Evolutionary conservation across 2,797 vertebrate species (phyloP), one percentile per base, ranked within the genome.

Genomic region (Eremophila alpestris): DNA sequence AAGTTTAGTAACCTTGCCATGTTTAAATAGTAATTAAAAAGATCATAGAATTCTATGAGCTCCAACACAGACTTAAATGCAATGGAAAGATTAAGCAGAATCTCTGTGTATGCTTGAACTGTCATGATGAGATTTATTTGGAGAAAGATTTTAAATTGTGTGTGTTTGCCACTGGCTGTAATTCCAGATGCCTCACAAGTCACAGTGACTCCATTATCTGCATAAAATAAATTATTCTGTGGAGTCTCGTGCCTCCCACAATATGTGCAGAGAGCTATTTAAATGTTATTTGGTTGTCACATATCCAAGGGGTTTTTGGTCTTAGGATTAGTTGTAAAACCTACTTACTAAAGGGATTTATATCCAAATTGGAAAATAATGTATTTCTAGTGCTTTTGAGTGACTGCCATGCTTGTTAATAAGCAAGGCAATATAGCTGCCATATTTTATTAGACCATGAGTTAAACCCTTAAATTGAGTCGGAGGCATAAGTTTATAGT

Each of bases 1-100:
- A 82, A 93, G 68, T 97, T 92, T 94, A 84, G 83, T 89, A 92
- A 93, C 62, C 48, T 83, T 95, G 83, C 90, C 62, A 76, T 52
- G 63, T 63, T 93, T 93, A 95, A 96, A 80, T 91, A 88, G 51
- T 80, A 84, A 89, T 90, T 83, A 2, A 59, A 89, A 84, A 69
- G 34, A 45, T 70, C 32, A 40, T 18, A 30, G 41, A 64, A 73
- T 17, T 60, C 56, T 89, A 48, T 48, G 26, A 67, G 24, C 40
- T 89, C 15, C 84, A 46, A 7, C 55, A 45, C n/a, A 71, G 63
- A 52, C 41, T 45, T 71, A 88, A 93, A 89, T 84, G 34, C 34
- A 88, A 40, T 62, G 46, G 81, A 70, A 87, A 68, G 67, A 78
- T 87, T 88, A 81, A 90, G 43, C 36, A 19, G 41, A 30, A 49